Evolutionary conservation across 2,888 invertebrate genomes (phyloP).

Genomic region (Lasioglossum pauxillum): DNA sequence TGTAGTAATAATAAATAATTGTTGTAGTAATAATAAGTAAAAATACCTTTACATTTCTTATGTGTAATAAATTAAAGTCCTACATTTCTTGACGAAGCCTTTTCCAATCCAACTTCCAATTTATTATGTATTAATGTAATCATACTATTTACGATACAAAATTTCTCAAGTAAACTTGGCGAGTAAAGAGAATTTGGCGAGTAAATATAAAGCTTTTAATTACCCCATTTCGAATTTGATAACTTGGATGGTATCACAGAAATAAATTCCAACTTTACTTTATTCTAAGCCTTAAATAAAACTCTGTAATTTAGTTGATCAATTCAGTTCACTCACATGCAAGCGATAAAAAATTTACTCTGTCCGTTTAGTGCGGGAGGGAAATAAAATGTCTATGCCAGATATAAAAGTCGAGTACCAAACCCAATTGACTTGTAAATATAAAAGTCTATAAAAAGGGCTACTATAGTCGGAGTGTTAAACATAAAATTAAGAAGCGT

Average conservation of each 20-base stretch:
- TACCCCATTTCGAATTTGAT: not conserved
- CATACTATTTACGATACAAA: too few relatives aligned
- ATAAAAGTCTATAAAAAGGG: slow-evolving; percentile 12
- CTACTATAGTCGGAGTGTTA: not conserved
- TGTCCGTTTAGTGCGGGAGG: slow-evolving; percentile 4
- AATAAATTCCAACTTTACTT: not conserved
- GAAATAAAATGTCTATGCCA: slow-evolving; percentile 21
- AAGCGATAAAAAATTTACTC: slow-evolving; percentile 17
- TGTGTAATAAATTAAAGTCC: not conserved
- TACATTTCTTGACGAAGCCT: not conserved
- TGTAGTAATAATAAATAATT: too few relatives aligned
- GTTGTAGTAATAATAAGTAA: too few relatives aligned
- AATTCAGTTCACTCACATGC: slow-evolving; percentile 3
- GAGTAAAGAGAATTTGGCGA: not conserved
- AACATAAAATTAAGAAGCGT: slow-evolving; percentile 3
- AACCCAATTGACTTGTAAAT: slow-evolving; percentile 11
- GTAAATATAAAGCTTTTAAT: not conserved
- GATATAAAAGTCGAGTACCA: slow-evolving; percentile 8
- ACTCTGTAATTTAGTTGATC: slow-evolving; percentile 13
- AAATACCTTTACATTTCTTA: not conserved
- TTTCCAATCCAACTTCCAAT: not conserved
- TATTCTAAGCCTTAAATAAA: not conserved
- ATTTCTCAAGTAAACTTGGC: not conserved
- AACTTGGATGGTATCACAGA: not conserved
- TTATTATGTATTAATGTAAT: not conserved